These are phyloP conservation scores for Aphyosemion australe DNA, from an alignment of 2,113 vertebrate genomes.

Conservation along the genomic window DNA sequence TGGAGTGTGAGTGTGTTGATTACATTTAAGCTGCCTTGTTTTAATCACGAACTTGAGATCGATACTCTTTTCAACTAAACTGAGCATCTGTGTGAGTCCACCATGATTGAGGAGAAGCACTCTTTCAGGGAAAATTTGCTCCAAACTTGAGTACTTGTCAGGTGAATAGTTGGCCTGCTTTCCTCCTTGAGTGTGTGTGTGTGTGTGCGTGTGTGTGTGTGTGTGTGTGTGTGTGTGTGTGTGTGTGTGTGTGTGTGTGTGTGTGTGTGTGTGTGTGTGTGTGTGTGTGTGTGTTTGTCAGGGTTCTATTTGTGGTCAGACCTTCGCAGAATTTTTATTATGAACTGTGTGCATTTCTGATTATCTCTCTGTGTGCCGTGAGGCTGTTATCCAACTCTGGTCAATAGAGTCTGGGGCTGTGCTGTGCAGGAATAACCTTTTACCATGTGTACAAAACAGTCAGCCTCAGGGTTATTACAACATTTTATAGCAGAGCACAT, in stretches of 20 bases:
- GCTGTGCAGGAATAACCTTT: conserved; percentile 48
- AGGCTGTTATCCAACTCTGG: conserved; percentile 30
- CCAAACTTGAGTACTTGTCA: conserved; percentile 40
- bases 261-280: neutral
- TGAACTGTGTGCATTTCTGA: conserved; percentile 24
- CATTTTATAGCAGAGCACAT: conserved; percentile 18
- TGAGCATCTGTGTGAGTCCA: conserved; percentile 21
- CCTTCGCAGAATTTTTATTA: conserved; percentile 16
- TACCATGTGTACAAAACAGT: conserved; percentile 40
- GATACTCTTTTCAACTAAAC: conserved; percentile 45
- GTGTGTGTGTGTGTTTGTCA: conserved; percentile 6
- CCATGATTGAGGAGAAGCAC: conserved; percentile 39
- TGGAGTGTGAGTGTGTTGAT: conserved; percentile 43
- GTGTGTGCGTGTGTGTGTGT: too few relatives aligned
- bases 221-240: too few relatives aligned
- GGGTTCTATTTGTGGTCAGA: neutral
- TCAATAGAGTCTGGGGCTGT: conserved; percentile 35
- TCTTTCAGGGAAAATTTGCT: conserved; percentile 20
- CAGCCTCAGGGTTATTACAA: conserved; percentile 22
- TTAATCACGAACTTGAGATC: conserved; percentile 65
- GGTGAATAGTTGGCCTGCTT: conserved; percentile 16
- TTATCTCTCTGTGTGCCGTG: conserved; percentile 41
- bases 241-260: too few relatives aligned
- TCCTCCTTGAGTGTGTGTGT: neutral
- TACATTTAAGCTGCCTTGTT: conserved; percentile 45